phyloP scores from a whole-genome alignment of 2,797 vertebrate genomes.

The Borostomias antarcticus region DNA sequence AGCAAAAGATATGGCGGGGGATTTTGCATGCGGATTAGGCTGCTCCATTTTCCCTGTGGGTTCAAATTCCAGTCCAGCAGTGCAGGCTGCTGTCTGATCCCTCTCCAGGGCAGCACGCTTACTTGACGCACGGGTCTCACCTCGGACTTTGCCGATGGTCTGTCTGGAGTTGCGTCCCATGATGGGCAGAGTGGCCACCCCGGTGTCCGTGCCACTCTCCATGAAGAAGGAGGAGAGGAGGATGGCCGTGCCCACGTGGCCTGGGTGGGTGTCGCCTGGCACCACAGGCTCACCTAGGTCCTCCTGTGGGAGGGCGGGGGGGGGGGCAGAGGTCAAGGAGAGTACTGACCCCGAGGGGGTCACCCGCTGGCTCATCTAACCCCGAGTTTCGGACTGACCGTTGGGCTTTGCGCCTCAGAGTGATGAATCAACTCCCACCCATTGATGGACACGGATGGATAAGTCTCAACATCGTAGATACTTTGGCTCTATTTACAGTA shows the following conservation, averaged over 20 bases:
- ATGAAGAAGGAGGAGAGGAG: constrained; percentile 90
- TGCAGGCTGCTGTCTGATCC: too few relatives aligned
- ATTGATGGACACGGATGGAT: too few relatives aligned
- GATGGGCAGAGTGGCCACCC: constrained; percentile 90
- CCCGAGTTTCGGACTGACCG: too few relatives aligned
- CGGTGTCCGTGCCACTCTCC: constrained; percentile 86
- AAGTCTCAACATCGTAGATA: too few relatives aligned
- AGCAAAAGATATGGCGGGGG: constrained; percentile 13
- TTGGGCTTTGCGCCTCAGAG: too few relatives aligned
- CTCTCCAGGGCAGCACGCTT: too few relatives aligned
- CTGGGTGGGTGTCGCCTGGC: constrained; percentile 86
- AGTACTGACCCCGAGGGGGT: background rate
- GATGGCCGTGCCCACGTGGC: constrained; percentile 90
- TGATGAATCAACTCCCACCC: too few relatives aligned
- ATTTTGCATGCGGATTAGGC: too few relatives aligned
- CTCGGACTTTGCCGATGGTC: constrained; percentile 96
- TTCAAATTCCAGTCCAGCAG: too few relatives aligned
- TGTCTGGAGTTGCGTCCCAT: constrained; percentile 92
- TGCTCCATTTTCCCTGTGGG: too few relatives aligned
- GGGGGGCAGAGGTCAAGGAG: background rate
- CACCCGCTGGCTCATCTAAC: too few relatives aligned
- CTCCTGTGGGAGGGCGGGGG: constrained; percentile 74
- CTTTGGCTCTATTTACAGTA: too few relatives aligned
- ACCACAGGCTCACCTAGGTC: constrained; percentile 88
- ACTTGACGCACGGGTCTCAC: constrained; percentile 69